A percentile compares a stretch with the other conserved stretches of the same genome.
Conservation (phyloP, 2,113 vertebrate genomes). For the Microtus pennsylvanicus region DNA sequence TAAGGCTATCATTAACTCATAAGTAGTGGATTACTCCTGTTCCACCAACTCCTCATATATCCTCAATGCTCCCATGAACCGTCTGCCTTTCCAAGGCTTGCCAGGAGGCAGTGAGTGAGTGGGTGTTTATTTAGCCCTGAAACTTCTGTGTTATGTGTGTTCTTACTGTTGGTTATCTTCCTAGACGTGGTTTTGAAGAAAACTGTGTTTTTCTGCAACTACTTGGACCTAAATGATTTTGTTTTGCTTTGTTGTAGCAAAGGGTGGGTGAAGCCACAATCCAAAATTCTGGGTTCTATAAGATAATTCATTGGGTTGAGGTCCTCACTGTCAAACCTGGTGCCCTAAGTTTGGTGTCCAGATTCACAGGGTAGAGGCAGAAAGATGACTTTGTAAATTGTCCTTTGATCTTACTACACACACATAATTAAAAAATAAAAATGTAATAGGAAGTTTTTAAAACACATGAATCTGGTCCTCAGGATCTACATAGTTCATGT, state of each 20-base stretch:
- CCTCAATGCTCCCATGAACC: too few relatives aligned
- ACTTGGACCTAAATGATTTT: neutral
- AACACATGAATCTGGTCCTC: neutral
- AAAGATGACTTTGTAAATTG: neutral
- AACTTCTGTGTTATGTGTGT: neutral
- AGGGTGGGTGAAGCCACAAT: fast-evolving
- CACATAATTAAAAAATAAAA: neutral
- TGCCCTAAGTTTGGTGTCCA: neutral
- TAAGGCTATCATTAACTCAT: neutral
- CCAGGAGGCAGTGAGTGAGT: neutral
- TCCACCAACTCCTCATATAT: too few relatives aligned
- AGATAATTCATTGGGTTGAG: neutral
- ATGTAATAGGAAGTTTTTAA: neutral
- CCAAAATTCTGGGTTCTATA: neutral
- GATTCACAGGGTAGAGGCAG: too few relatives aligned
- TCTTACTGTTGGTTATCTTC: neutral
- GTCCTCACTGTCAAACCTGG: too few relatives aligned
- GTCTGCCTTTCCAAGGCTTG: neutral
- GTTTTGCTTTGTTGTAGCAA: neutral
- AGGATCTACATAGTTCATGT: neutral
- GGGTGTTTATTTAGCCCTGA: neutral
- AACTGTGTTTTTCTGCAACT: neutral
- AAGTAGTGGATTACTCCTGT: neutral
- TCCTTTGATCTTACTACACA: too few relatives aligned
- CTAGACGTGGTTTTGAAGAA: neutral